phyloP scores from a whole-genome alignment of 2,113 vertebrate species.

The Jacana jacana region DNA sequence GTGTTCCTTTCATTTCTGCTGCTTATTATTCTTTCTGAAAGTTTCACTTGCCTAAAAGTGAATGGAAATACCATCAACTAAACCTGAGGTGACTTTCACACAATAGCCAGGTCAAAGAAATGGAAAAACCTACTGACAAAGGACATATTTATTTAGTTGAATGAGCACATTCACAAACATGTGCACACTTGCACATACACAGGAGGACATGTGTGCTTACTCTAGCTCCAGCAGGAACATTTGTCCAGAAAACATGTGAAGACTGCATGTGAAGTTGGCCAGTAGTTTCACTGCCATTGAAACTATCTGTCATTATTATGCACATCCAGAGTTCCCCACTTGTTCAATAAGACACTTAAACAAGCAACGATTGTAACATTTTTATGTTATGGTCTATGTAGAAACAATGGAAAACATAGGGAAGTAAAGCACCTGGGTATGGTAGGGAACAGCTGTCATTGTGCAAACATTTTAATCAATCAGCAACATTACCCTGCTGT shows the following conservation, averaged over 20 bases:
- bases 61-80: not conserved
- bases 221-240: not conserved
- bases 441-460: not conserved
- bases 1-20: not conserved
- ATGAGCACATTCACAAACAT: not conserved
- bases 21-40: not conserved
- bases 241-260: not conserved
- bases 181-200: not conserved
- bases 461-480: not conserved
- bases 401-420: not conserved
- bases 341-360: not conserved
- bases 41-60: not conserved
- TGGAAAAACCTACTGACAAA: not conserved
- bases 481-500: not conserved
- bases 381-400: not conserved
- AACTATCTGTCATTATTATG: not conserved
- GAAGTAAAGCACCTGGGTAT: not conserved
- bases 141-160: not conserved
- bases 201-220: fast-evolving
- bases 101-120: not conserved
- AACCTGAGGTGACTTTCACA: not conserved
- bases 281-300: not conserved
- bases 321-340: not conserved
- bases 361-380: not conserved
- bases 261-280: not conserved